phyloP scores from a whole-genome alignment of 2,113 vertebrate genomes.

The Rhinoderma darwinii region DNA sequence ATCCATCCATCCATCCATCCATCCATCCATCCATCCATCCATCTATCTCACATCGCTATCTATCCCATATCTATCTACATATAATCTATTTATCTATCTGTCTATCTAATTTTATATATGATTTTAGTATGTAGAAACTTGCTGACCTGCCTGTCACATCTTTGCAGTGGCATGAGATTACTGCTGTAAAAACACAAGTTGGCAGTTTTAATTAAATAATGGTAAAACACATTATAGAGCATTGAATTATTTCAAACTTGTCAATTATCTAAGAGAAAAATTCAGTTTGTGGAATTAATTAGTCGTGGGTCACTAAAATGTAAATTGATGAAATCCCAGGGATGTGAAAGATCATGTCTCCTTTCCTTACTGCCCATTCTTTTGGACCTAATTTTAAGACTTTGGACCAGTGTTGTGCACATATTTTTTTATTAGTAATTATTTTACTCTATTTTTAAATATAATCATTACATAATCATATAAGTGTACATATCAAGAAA shows the following conservation, averaged over 20 bases:
- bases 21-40: background rate
- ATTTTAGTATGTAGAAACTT: background rate
- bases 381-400: too few species aligned
- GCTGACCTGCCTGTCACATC: background rate
- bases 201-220: background rate
- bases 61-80: too few species aligned
- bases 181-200: background rate
- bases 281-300: background rate
- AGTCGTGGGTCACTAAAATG: too few species aligned
- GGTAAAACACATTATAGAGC: background rate
- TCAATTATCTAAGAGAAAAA: background rate
- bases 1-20: too few species aligned
- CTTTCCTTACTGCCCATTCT: background rate
- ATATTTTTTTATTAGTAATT: too few species aligned
- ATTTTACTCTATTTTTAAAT: too few species aligned
- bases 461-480: too few species aligned
- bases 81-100: too few species aligned
- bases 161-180: background rate
- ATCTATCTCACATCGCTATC: too few species aligned
- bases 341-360: background rate
- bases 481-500: too few species aligned
- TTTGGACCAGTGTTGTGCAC: background rate
- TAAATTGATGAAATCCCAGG: background rate
- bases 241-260: constrained; percentile 4
- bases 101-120: background rate